A percentile compares a stretch with the other conserved stretches of the same genome.
Conservation (phyloP, 2,888 invertebrate species). For the Spialia ferax region DNA sequence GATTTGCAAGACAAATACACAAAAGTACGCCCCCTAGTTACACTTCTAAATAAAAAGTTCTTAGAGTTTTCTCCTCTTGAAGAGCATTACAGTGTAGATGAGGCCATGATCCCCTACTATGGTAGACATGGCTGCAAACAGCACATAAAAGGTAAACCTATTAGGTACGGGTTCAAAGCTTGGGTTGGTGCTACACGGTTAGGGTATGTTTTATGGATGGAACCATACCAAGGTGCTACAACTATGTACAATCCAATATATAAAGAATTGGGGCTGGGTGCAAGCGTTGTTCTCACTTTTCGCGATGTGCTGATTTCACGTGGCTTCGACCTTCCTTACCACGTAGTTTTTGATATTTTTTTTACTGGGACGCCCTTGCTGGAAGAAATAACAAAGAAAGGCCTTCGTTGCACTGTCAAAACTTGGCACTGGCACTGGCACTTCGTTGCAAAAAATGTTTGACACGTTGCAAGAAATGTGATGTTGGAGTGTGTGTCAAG, state of each 20-base stretch:
- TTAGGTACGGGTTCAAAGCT: constrained; percentile 50
- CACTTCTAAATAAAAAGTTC: constrained; percentile 45
- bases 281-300: constrained; percentile 33
- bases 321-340: constrained; percentile 45
- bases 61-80: constrained; percentile 49
- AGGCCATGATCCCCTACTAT: constrained; percentile 46
- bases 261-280: constrained; percentile 41
- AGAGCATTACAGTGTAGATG: constrained; percentile 55
- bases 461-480: constrained; percentile 49
- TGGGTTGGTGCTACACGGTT: constrained; percentile 50
- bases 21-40: constrained; percentile 50
- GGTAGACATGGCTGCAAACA: constrained; percentile 56
- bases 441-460: constrained; percentile 50
- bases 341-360: constrained; percentile 44
- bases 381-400: constrained; percentile 45
- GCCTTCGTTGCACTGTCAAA: constrained; percentile 46
- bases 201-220: constrained; percentile 48
- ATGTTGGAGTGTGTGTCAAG: constrained; percentile 49
- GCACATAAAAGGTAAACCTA: constrained; percentile 55
- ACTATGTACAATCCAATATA: constrained; percentile 47
- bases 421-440: constrained; percentile 45
- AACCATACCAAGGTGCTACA: constrained; percentile 47
- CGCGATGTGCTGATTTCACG: constrained; percentile 45
- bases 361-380: constrained; percentile 46
- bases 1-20: constrained; percentile 47